Conservation (phyloP, 2,888 invertebrate genomes). For the Anagyrus pseudococci region DNA sequence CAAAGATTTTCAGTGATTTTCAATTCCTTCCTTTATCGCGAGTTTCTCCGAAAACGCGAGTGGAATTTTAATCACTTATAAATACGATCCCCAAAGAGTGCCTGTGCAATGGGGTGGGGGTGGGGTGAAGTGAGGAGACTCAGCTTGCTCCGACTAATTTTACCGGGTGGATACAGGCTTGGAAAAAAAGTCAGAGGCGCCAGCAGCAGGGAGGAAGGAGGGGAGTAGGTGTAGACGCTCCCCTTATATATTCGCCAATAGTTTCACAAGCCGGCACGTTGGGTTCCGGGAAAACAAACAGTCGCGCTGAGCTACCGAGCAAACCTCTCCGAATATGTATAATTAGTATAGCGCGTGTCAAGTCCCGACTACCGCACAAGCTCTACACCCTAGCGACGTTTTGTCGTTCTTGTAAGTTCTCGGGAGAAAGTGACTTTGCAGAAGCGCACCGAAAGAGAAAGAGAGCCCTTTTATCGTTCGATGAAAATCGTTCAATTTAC, state of each 20-base stretch:
- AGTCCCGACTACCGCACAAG: slow-evolving; percentile 36
- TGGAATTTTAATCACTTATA: slow-evolving; percentile 36
- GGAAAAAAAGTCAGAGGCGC: no score
- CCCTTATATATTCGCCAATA: slow-evolving; percentile 23
- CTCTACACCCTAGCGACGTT: slow-evolving; percentile 37
- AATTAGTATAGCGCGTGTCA: slow-evolving; percentile 57
- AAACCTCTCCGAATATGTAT: slow-evolving; percentile 1
- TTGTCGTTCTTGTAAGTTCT: slow-evolving; percentile 32
- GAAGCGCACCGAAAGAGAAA: slow-evolving; percentile 2
- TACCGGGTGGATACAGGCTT: slow-evolving; percentile 35
- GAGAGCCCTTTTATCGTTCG: slow-evolving; percentile 27
- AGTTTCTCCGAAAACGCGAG: slow-evolving; percentile 6
- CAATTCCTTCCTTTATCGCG: neutral
- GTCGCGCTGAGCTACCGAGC: slow-evolving; percentile 39
- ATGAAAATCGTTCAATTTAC: slow-evolving; percentile 33
- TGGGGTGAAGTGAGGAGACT: no score
- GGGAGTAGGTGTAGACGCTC: slow-evolving; percentile 6
- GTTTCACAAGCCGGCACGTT: slow-evolving; percentile 47
- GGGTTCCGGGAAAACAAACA: slow-evolving; percentile 55
- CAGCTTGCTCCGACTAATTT: no score
- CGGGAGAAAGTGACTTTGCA: slow-evolving; percentile 30
- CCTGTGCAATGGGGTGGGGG: slow-evolving; percentile 19
- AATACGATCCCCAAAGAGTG: slow-evolving; percentile 18
- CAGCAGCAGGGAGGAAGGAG: slow-evolving; percentile 25
- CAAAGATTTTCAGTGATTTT: slow-evolving; percentile 16